Evolutionary conservation across 1,140 invertebrate species (phyloP), one percentile per base, ranked within the genome.

Genomic region (Periplaneta americana): DNA sequence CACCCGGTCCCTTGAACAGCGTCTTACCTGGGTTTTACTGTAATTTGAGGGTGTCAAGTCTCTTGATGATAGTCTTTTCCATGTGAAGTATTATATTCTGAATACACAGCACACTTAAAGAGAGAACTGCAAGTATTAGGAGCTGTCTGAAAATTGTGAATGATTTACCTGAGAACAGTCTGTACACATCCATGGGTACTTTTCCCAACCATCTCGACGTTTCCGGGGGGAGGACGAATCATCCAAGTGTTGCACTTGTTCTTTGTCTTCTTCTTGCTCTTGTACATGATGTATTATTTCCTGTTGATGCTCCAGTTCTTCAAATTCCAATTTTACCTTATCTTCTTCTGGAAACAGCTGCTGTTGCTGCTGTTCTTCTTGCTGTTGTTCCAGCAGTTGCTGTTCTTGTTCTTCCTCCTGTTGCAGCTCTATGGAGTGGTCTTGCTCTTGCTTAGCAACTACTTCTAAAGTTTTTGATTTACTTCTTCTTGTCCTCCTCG

Each of bases 101-200:
- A n/a, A n/a, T n/a, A n/a, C n/a, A n/a, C n/a, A n/a, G n/a, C n/a
- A n/a, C n/a, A n/a, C n/a, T n/a, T n/a, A n/a, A n/a, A n/a, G n/a
- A n/a, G n/a, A n/a, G n/a, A n/a, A n/a, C n/a, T n/a, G n/a, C n/a
- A n/a, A n/a, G n/a, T n/a, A n/a, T n/a, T n/a, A n/a, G n/a, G n/a
- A n/a, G n/a, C n/a, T n/a, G n/a, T n/a, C n/a, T n/a, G n/a, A n/a
- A n/a, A n/a, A n/a, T n/a, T n/a, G n/a, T n/a, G n/a, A n/a, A n/a
- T n/a, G 28, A 28, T 9, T 75, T n/a, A 82, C 82, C 82, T 82
- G 48, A 39, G 74, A 37, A 75, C 82, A 82, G 48, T 82, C 82
- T 17, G 82, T 82, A 57, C 82, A 82, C 66, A 82, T 79, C 82
- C 82, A 82, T 2, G 82, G 82, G 36, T 82, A 82, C 36, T 80